Base-by-base conservation (phyloP, 2,797 vertebrate species). In the Enteromius treurensis region DNA sequence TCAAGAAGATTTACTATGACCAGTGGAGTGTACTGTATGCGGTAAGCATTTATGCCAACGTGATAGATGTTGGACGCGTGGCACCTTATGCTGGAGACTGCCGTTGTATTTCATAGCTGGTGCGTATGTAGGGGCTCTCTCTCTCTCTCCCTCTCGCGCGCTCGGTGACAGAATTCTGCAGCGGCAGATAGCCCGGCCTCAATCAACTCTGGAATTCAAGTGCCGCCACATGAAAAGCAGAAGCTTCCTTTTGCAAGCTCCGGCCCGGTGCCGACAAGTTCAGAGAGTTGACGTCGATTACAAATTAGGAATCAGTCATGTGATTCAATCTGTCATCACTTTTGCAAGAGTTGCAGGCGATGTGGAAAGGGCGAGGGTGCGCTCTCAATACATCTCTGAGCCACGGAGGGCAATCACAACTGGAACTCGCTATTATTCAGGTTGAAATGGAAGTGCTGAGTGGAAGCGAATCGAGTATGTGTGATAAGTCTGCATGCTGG, bases 41-140 rank as follows among this genome's bases (percentile, higher is more conserved):
- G 79, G 87, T 90, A 89, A 90, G 87, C 87, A 87, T 87, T 84
- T 88, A 86, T 89, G 89, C 88, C 89, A 89, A 82, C 78, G 77
- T 89, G 88, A 90, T 89, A 83, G 86, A 90, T 88, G 85, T 86
- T 79, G 65, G 80, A 87, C 51, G 76, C 69, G 85, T 82, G 86
- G 86, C 86, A 87, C 86, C 88, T 90, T 88, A 89, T 89, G 87
- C 86, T 78, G 78, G 81, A 77, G 81, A 88, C 83, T 79, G 83
- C 85, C 81, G 88, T 85, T 86, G 87, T 90, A 87, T 89, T 90
- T 89, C 82, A 89, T 84, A 86, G 82, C 45, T 47, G 65, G 77
- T 86, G 83, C 45, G 81, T 85, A 84, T 83, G 82, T 86, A 87
- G 81, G 81, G 62, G n/a, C 76, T 60, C 34, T n/a, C 45, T 85